phyloP scores from a whole-genome alignment of 2,113 vertebrate species.

The Tychaedon coryphoeus region DNA sequence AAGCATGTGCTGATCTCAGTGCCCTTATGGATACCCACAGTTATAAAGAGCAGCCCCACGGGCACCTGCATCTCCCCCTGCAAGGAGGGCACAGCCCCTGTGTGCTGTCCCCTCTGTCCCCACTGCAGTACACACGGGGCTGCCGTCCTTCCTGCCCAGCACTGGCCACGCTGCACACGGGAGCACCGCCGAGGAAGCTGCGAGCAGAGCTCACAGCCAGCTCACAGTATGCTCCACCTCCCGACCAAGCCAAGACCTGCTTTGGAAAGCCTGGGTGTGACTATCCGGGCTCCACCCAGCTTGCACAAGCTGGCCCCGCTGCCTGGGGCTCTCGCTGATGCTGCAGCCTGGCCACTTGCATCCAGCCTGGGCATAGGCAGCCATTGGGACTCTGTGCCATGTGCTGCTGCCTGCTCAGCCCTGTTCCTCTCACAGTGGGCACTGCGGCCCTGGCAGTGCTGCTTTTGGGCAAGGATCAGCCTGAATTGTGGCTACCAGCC shows the following conservation, averaged over 20 bases:
- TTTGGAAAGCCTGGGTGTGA: background rate
- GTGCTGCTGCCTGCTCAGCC: background rate
- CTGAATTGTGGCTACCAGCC: background rate
- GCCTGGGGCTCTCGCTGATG: fast-evolving
- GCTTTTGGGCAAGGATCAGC: background rate
- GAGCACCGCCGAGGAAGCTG: background rate
- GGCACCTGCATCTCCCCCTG: background rate
- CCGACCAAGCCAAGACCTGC: background rate
- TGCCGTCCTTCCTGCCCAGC: background rate
- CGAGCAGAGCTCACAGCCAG: background rate
- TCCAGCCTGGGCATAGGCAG: background rate
- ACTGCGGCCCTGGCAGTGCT: background rate
- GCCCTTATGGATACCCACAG: fast-evolving
- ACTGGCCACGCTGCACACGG: fast-evolving
- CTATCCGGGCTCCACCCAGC: background rate
- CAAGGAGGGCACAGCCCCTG: background rate
- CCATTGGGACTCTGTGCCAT: fast-evolving
- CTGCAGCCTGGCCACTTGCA: background rate
- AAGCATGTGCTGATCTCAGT: background rate
- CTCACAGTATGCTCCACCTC: background rate
- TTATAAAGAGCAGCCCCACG: background rate
- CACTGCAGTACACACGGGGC: fast-evolving
- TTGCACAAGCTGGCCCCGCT: background rate
- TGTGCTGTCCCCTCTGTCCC: background rate
- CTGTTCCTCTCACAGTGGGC: background rate